phyloP scores from a whole-genome alignment of 30 jellyfish, hydroid and myxozoan species.

The Turritopsis dohrnii region DNA sequence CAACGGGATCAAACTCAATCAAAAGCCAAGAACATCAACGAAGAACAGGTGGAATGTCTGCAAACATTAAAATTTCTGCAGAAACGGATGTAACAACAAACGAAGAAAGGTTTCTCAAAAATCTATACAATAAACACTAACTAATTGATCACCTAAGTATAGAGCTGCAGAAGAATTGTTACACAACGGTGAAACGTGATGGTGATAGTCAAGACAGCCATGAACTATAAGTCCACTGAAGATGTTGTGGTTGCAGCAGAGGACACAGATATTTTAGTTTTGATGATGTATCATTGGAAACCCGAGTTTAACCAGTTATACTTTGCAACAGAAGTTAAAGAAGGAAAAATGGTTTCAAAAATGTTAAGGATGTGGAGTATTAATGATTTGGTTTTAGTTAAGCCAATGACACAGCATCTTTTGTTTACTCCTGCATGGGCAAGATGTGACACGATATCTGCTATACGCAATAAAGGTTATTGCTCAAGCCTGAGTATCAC shows the following conservation, averaged over 20 bases:
- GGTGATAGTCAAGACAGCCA: background rate
- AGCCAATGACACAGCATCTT: background rate
- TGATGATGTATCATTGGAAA: background rate
- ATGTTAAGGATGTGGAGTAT: background rate
- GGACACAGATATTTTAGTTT: background rate
- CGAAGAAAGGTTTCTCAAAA: background rate
- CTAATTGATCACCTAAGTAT: background rate
- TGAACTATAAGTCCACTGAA: background rate
- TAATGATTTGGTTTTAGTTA: background rate
- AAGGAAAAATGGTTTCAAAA: background rate
- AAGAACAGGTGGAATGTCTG: slow-evolving; percentile 11
- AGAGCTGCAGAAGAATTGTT: background rate
- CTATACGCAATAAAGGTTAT: background rate
- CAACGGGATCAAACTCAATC: background rate
- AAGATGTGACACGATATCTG: slow-evolving; percentile 21
- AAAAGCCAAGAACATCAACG: slow-evolving; percentile 7
- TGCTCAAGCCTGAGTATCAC: no score
- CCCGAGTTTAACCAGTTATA: background rate
- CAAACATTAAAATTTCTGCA: background rate
- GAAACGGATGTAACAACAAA: background rate
- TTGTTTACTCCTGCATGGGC: slow-evolving; percentile 16
- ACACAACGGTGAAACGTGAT: background rate
- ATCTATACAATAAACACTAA: background rate
- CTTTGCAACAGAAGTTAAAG: no score
- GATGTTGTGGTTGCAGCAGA: background rate